These are phyloP conservation scores for Thripadectes ignobilis DNA, from an alignment of 2,797 vertebrate genomes.

Conservation along the genomic window DNA sequence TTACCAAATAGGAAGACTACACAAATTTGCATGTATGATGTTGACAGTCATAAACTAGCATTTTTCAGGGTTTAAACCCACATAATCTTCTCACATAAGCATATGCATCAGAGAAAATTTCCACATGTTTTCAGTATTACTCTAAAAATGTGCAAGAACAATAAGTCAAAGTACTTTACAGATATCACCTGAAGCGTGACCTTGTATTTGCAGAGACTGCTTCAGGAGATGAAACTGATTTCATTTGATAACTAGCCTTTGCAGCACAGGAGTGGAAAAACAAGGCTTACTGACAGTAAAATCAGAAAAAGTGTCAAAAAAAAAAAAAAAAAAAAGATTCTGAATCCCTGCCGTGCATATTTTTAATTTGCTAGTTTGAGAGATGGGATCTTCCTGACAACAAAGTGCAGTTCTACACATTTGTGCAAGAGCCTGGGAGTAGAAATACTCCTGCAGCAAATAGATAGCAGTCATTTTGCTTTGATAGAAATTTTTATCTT, in stretches of 20 bases:
- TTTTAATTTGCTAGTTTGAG: constrained; percentile 27
- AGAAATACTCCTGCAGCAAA: constrained; percentile 31
- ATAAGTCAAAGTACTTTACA: not conserved
- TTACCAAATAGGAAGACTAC: not conserved
- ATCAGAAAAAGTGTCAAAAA: not conserved
- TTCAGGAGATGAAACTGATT: not conserved
- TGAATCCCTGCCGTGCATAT: not conserved
- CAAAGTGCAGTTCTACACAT: not conserved
- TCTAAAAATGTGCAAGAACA: not conserved
- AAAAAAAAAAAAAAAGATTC: not conserved
- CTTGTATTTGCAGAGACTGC: not conserved
- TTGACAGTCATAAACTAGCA: not conserved
- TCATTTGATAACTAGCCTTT: not conserved
- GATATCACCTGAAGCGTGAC: not conserved
- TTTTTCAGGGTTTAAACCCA: not conserved
- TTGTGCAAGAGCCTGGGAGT: not conserved
- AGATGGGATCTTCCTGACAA: not conserved
- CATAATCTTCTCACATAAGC: not conserved
- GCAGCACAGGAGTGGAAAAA: not conserved
- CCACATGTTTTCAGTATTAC: not conserved
- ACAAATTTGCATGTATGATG: fast-evolving
- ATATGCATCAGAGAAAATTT: not conserved
- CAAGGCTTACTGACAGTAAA: not conserved
- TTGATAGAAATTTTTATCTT: constrained; percentile 1
- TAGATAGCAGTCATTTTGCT: constrained; percentile 18